Base-by-base conservation (phyloP, 2,888 invertebrate species). In the Octonoba sinensis region DNA sequence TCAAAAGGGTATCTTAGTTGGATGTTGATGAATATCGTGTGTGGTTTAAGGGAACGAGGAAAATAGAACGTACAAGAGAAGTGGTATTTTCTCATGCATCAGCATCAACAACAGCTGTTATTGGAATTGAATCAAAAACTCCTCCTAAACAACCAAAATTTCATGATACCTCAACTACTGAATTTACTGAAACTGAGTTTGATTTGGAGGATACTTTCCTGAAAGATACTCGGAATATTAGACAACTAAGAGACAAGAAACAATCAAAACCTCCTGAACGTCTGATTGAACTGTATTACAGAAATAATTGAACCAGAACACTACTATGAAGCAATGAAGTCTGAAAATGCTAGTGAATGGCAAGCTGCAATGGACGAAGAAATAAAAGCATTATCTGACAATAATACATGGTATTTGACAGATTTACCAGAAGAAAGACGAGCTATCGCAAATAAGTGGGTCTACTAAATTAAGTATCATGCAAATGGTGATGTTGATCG, bases 21-120 rank as follows among this genome's bases (percentile, higher is more conserved):
- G 82, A 36, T 84, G 77, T 49, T 13, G 65, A 74, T 18, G 69
- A 64, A 0, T 83, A 79, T 44, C 36, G 79, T 16, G 44, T 83
- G 1, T 69, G 49, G 13, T n/a, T 59, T 15, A 47, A 6, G 8
- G 49, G 27, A 12, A 12, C 24, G 13, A 64, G 44, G 15, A 8
- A n/a, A n/a, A n/a, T n/a, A n/a, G n/a, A n/a, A n/a, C n/a, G n/a
- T n/a, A n/a, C n/a, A n/a, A n/a, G 54, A 73, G 15, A 60, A 49
- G 64, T 72, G 1, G 22, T 49, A 11, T 62, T 72, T 27, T 15
- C 22, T 22, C 12, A 22, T 15, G 70, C 51, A 44, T 12, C 6
- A 13, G 27, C 8, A 11, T 20, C 6, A 16, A 12, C 1, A 54
- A 18, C 22, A 24, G 65, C n/a, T 16, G 15, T 15, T 16, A 15